Evolutionary conservation across 2,888 invertebrate genomes (phyloP).

Genomic region (Acleris literana): DNA sequence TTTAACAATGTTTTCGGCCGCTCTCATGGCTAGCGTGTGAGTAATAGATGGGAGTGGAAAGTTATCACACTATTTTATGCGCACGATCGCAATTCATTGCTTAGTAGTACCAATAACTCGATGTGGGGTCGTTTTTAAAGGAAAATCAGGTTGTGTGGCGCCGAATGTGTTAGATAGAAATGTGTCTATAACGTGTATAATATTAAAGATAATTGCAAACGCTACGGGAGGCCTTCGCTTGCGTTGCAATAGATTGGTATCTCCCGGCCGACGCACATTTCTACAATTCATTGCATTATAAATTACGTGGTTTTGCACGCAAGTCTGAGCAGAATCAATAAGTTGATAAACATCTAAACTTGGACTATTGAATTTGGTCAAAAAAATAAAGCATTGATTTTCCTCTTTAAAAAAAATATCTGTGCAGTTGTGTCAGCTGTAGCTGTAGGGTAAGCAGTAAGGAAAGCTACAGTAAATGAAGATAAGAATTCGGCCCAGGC

Average conservation of each 20-base stretch:
- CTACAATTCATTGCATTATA: constrained; percentile 23
- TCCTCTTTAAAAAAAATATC: too few species aligned
- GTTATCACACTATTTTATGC: constrained; percentile 10
- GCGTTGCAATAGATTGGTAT: constrained; percentile 28
- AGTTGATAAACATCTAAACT: too few species aligned
- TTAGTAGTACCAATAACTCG: not conserved
- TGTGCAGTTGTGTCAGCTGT: too few species aligned
- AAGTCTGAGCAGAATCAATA: not conserved
- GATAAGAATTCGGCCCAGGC: too few species aligned
- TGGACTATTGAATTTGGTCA: too few species aligned
- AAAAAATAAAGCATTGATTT: too few species aligned
- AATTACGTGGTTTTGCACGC: constrained; percentile 9
- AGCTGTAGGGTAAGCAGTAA: too few species aligned
- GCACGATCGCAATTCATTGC: constrained; percentile 6
- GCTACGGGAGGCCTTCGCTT: constrained; percentile 11
- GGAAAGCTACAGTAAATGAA: too few species aligned
- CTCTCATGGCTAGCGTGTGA: not conserved
- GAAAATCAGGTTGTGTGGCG: too few species aligned
- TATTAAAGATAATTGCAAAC: constrained; percentile 7
- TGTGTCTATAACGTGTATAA: not conserved
- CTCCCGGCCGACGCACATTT: constrained; percentile 19
- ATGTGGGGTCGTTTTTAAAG: too few species aligned
- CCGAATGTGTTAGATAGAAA: not conserved
- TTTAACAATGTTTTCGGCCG: too few species aligned
- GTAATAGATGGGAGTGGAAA: constrained; percentile 7